Evolutionary conservation across 2,888 invertebrate genomes (phyloP).

Genomic region (Acronicta leporina): DNA sequence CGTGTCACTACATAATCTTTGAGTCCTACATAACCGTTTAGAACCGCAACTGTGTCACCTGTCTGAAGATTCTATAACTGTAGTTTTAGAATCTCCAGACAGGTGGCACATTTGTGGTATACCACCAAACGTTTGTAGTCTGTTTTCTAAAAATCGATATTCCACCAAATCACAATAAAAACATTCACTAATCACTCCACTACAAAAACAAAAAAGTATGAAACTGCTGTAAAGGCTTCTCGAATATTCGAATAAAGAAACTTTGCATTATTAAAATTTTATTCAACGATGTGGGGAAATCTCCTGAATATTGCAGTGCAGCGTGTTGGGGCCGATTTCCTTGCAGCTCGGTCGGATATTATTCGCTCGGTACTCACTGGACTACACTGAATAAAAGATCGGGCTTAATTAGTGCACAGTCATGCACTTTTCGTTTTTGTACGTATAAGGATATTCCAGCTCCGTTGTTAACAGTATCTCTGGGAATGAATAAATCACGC

Average conservation of each 20-base stretch:
- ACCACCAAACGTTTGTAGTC: too few species aligned
- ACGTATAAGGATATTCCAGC: conserved; percentile 16
- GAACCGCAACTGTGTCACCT: too few species aligned
- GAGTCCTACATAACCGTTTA: too few species aligned
- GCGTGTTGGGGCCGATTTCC: conserved; percentile 42
- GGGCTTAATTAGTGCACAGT: conserved; percentile 55
- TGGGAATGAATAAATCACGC: conserved; percentile 1
- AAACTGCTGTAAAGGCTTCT: conserved; percentile 10
- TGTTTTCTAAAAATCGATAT: too few species aligned
- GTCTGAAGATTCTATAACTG: too few species aligned
- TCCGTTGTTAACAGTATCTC: conserved; percentile 14
- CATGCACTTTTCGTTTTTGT: conserved; percentile 39
- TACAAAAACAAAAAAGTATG: conserved; percentile 1
- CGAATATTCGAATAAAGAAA: conserved; percentile 21
- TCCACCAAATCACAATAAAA: background rate
- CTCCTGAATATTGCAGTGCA: conserved; percentile 43
- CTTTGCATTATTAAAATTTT: conserved; percentile 44
- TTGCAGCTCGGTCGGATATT: conserved; percentile 56
- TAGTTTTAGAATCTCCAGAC: too few species aligned
- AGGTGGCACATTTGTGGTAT: too few species aligned
- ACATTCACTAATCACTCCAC: background rate
- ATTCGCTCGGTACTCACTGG: conserved; percentile 36
- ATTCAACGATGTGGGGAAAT: conserved; percentile 38
- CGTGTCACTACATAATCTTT: too few species aligned
- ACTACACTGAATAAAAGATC: conserved; percentile 63